These are phyloP conservation scores for Heliconius charithonia DNA, from an alignment of 2,888 invertebrate genomes.

Conservation along the genomic window DNA sequence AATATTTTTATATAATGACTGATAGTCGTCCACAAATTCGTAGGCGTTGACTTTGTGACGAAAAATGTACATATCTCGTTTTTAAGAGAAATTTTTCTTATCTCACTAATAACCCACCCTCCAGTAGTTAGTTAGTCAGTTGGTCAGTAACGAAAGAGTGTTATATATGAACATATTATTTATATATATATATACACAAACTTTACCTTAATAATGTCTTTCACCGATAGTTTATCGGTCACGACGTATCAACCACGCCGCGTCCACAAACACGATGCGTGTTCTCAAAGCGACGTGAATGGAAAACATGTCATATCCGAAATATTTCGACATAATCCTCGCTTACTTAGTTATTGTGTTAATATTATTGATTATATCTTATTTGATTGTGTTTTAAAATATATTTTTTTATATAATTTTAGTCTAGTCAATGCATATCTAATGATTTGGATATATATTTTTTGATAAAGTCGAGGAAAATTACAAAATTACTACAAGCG, in stretches of 20 bases:
- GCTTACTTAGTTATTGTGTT: background rate
- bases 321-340: slow-evolving; percentile 6
- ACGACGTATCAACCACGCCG: background rate
- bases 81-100: background rate
- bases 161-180: background rate
- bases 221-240: slow-evolving; percentile 22
- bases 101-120: too few species aligned
- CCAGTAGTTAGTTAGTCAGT: too few species aligned
- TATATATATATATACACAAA: slow-evolving; percentile 2
- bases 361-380: slow-evolving; percentile 1
- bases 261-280: background rate
- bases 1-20: background rate
- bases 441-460: background rate
- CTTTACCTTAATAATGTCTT: slow-evolving; percentile 6
- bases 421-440: background rate
- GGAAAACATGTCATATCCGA: background rate
- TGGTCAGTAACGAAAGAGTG: too few species aligned
- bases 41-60: too few species aligned
- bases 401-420: background rate
- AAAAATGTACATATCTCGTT: too few species aligned
- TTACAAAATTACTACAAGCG: too few species aligned
- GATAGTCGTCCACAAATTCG: too few species aligned
- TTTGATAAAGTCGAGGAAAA: background rate
- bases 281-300: background rate
- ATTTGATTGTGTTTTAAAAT: background rate